Evolutionary conservation across 2,113 vertebrate genomes (phyloP), one percentile per base, ranked within the genome.

Genomic region (Bujurquina vittata): DNA sequence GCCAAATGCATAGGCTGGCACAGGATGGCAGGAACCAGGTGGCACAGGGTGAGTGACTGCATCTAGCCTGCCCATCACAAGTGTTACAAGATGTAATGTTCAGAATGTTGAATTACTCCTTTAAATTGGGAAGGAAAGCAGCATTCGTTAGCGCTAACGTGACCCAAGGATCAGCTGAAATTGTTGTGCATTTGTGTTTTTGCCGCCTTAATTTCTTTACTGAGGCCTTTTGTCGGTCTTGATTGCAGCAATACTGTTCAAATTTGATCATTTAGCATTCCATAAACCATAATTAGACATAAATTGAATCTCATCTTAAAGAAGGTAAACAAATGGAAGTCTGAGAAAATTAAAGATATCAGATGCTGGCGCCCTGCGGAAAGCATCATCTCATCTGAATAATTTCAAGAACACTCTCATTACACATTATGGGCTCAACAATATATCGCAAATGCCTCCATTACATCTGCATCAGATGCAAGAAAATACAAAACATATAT

Each of bases 1-100:
- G 43, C 43, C 43, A 26, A 26, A 2, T 2, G 26, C 3, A 26
- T 26, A 26, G 26, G 26, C 2, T 26, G 3, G 26, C 3, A 26
- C 26, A 26, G 37, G 22, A 67, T 18, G 22, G 0, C 22, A 46
- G 23, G 37, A 46, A 22, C 37, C 1, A 0, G 1, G 62, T 67
- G 23, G 18, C 37, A 43, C 22, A 67, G 63, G 37, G 63, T 15
- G 43, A 0, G 63, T 26, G 46, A 29, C 40, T 46, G 22, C 8
- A 15, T 49, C 22, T 11, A 26, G 15, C 40, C 29, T 9, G 14
- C 9, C 23, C 18, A 10, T 10, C 43, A 31, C 23, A 69, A 29
- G 52, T 49, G 15, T 15, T 67, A 46, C 26, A 26, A 67, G 9
- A 69, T 49, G 23, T 69, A 4, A 18, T 20, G 29, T 69, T 29